Base-by-base conservation (phyloP, 2,888 invertebrate species). In the Cataglyphis rosenhaueri region DNA sequence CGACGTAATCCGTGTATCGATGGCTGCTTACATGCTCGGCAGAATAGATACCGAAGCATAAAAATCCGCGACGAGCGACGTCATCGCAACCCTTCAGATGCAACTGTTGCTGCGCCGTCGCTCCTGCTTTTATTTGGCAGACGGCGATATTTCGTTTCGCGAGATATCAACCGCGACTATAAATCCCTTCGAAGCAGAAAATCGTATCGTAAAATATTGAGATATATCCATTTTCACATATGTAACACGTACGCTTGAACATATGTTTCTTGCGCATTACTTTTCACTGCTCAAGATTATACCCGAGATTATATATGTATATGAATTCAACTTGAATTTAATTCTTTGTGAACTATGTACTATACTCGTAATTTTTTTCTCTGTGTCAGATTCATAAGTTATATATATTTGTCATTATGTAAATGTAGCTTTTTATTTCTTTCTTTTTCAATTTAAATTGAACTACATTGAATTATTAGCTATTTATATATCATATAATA, bases 181-280 rank as follows among this genome's bases (percentile, higher is more conserved):
- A 79, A 79, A 71, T 79, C 73, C 59, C 21, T 59, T 35, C 57
- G 35, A 78, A 44, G 57, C 78, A 70, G 78, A 79, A 79, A 44
- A 79, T 71, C 44, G 44, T 71, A 68, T 57, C 70, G 32, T 78
- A 71, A 79, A 78, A 59, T 79, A 79, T 71, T 73, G 78, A 57
- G 32, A 44, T 57, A 59, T 32, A 44, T 73, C 59, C 52, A 52
- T 59, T 71, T 73, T 18, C 21, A 71, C 71, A 18, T 57, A 29
- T 55, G 38, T 55, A 68, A 66, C 21, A n/a, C 35, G 10, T 38
- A 41, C 21, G 21, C 21, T 3, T n/a, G 15, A 44, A 52, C 73
- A 10, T 71, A 59, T 73, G 44, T n/a, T 57, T 71, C 57, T 32
- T 44, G 44, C 29, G 59, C 35, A 41, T 78, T 71, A 59, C 5